A percentile compares a stretch with the other conserved stretches of the same genome.
These are phyloP conservation scores for Prochilodus magdalenae DNA, from an alignment of 2,113 vertebrate species.

Conservation along the genomic window DNA sequence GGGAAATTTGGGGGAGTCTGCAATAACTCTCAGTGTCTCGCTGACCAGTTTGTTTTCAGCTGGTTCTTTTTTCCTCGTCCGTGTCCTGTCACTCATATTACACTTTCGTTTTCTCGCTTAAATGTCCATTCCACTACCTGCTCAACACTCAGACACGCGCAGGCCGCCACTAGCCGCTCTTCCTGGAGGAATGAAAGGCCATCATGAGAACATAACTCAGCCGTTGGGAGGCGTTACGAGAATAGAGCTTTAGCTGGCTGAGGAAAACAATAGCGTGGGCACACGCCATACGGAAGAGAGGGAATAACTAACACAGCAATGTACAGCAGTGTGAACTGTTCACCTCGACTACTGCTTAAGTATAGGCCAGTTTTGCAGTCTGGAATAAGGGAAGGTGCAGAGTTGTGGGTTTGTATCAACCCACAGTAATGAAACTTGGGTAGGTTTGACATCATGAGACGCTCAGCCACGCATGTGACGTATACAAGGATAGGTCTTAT, in stretches of 20 bases:
- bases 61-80: conserved; percentile 59
- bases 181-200: conserved; percentile 2
- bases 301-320: background rate
- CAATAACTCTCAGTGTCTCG: conserved; percentile 65
- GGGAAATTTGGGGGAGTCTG: conserved; percentile 72
- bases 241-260: background rate
- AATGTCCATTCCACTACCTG: background rate
- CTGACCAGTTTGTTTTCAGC: conserved; percentile 67
- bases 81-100: conserved; percentile 59
- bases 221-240: conserved; percentile 13
- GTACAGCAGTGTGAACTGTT: background rate
- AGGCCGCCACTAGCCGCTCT: background rate
- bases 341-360: too few relatives aligned
- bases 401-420: background rate
- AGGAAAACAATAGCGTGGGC: background rate
- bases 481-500: too few relatives aligned
- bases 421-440: too few relatives aligned
- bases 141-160: background rate
- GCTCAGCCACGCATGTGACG: too few relatives aligned
- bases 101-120: conserved; percentile 58
- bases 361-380: background rate
- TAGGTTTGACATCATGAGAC: too few relatives aligned
- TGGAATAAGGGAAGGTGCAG: background rate
- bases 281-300: background rate
- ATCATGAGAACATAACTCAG: conserved; percentile 34